A percentile compares a stretch with the other conserved stretches of the same genome.
Conservation (phyloP, 2,888 invertebrate species). For the Lapara coniferarum region DNA sequence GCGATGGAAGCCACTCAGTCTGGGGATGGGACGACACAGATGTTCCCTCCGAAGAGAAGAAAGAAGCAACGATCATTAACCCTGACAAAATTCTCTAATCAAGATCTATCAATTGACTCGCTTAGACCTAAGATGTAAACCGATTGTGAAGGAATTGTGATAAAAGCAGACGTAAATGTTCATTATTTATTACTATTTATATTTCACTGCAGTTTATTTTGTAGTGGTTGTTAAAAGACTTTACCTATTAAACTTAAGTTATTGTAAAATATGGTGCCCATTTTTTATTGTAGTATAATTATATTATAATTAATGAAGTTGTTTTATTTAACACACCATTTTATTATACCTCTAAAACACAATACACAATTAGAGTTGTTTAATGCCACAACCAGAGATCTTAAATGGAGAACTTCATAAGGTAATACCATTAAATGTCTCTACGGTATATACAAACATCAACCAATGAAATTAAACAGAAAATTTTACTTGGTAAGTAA, state of each 20-base stretch:
- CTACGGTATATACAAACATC: too few species aligned
- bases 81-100: constrained; percentile 27
- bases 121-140: background rate
- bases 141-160: constrained; percentile 16
- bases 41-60: constrained; percentile 49
- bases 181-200: constrained; percentile 28
- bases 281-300: background rate
- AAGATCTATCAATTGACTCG: background rate
- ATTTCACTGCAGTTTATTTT: constrained; percentile 22
- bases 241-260: constrained; percentile 26
- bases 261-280: constrained; percentile 33
- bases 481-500: too few species aligned
- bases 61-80: constrained; percentile 48
- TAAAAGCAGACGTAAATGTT: constrained; percentile 25
- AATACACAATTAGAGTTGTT: too few species aligned
- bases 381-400: too few species aligned
- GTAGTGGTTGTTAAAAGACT: constrained; percentile 31
- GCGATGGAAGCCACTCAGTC: constrained; percentile 87
- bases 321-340: background rate
- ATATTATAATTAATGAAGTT: background rate
- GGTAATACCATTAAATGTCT: too few species aligned
- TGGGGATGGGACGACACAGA: constrained; percentile 91
- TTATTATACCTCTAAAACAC: too few species aligned
- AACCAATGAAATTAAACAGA: too few species aligned
- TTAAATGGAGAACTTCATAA: too few species aligned